Evolutionary conservation across 2,797 vertebrate species (phyloP), one percentile per base, ranked within the genome.

Genomic region (Sebastolobus altivelis): DNA sequence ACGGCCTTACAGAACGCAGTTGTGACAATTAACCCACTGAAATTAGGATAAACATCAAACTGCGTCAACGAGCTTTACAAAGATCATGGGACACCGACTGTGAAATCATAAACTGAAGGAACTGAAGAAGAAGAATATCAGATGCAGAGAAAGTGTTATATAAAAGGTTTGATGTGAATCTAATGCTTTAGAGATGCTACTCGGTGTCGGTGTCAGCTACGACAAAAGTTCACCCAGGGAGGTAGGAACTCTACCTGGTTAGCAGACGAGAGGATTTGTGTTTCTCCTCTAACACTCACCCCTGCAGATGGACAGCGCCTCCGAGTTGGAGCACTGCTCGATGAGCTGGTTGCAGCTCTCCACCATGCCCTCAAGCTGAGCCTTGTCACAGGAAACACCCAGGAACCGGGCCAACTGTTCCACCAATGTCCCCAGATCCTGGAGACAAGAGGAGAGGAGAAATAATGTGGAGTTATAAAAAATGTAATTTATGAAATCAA

Each of bases 281-380:
- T 55, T n/a, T 14, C 31, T n/a, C 29, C 12, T 71, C 5, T 5
- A 27, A 18, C 58, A 82, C 94, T 93, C 80, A 95, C 94, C 98
- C 91, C 98, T 96, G 94, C 97, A 98, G 90, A 99, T 95, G 0
- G 98, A 96, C 92, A 99, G 95, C 0, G 97, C 97, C 93, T 99
- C 98, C 0, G 98, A 97, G 55, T 97, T 98, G 87, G 97, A 97
- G 93, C 98, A 99, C 91, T 99, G 98, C 87, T 99, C 98, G 1
- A 99, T 97, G 68, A 99, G 97, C 77, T 99, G 98, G 89, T 97
- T 97, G 88, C 98, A 99, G 93, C 97, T 98, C 88, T 99, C 98
- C 54, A 96, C 96, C 95, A 98, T 94, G 62, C 95, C 90, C 90
- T 99, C 98, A 94, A 98, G 77, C 95, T 99, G 98, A 43, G 96